Evolutionary conservation across 1,140 invertebrate species (phyloP), one percentile per base, ranked within the genome.

Genomic region (Lordiphosa stackelbergi): DNA sequence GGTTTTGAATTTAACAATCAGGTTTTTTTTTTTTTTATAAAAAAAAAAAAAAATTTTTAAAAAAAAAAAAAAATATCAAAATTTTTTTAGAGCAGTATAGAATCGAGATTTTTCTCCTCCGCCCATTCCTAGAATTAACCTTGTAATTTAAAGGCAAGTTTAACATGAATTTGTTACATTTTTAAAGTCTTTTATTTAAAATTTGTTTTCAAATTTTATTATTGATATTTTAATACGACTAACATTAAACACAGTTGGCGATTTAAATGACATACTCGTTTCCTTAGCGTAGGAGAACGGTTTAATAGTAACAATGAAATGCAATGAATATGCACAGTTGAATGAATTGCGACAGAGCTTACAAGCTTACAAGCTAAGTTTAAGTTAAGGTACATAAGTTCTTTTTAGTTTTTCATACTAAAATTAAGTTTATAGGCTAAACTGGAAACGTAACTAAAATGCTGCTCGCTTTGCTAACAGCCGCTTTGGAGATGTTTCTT

Each of bases 401-500:
- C 28, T 31, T 31, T 31, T 31, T 31, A 31, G 28, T 31, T 31
- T 60, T 45, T 66, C 56, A 52, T 52, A 45, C 13, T 61, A 56
- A 66, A 48, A 38, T 36, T 72, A 69, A 22, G 13, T 36, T 38
- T 54, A 55, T 16, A 34, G 3, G 2, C 42, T 61, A 66, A 62
- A 35, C 16, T 36, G 53, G 42, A 52, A 54, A 70, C 53, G 40
- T 41, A 57, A 75, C 42, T 62, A 68, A 45, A 31, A 13, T 53
- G 66, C 66, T 49, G 53, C 69, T 65, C 48, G 63, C 46, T 66
- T 66, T 57, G 70, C 69, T 74, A 61, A 51, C 48, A 73, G 70
- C 74, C 74, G 53, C 74, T 78, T 78, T 78, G 74, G 74, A 61
- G 53, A 66, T 64, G 53, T 62, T 79, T 61, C 37, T 53, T 51